Evolutionary conservation across 2,113 vertebrate genomes (phyloP).

Genomic region (Forbesichthys papilliferus): DNA sequence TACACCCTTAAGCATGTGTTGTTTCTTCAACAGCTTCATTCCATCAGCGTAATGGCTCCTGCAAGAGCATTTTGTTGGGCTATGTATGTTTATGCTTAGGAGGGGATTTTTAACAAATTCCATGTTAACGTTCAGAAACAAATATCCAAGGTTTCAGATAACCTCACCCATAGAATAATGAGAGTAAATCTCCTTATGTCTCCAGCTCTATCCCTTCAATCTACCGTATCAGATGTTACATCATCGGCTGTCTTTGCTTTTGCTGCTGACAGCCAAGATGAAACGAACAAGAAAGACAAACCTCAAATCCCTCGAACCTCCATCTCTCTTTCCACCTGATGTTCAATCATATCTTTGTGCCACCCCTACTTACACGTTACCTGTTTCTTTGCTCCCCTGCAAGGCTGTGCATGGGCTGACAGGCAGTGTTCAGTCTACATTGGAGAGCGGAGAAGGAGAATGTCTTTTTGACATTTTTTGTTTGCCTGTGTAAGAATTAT

Average conservation of each 20-base stretch:
- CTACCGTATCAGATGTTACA: constrained; percentile 24
- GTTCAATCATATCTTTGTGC: background rate
- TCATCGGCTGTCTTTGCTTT: constrained; percentile 34
- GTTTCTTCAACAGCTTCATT: no score
- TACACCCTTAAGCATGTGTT: no score
- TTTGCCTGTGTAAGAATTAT: no score
- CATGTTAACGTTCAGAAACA: no score
- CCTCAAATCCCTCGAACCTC: constrained; percentile 13
- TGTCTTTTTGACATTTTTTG: constrained; percentile 12
- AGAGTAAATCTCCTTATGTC: no score
- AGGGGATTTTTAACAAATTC: no score
- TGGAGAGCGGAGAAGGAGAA: constrained; percentile 3
- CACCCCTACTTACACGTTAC: background rate
- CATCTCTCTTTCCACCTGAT: background rate
- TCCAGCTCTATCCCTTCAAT: no score
- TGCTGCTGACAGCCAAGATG: constrained; percentile 40
- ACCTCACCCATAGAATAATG: no score
- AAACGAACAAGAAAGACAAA: constrained; percentile 27
- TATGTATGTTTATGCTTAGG: no score
- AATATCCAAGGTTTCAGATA: no score
- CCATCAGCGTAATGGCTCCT: no score
- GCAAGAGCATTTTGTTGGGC: no score
- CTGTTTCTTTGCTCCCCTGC: constrained; percentile 21
- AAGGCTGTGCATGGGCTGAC: constrained; percentile 7
- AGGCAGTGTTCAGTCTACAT: constrained; percentile 19